Evolutionary conservation across 2,888 invertebrate species (phyloP).

Genomic region (Branchellion lobata): DNA sequence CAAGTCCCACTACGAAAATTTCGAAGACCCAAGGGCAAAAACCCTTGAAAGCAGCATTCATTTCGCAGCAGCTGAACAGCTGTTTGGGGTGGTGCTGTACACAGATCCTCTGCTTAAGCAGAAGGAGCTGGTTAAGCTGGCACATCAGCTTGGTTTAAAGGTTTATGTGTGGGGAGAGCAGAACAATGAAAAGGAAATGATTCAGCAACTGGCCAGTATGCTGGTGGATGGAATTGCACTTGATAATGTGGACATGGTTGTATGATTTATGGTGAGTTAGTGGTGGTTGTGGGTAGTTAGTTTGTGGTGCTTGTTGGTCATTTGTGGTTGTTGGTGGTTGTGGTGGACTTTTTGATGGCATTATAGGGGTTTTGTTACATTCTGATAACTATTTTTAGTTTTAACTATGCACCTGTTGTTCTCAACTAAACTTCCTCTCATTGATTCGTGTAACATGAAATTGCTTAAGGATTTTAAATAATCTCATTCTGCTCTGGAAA

Average conservation of each 20-base stretch:
- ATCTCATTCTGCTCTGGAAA: no score
- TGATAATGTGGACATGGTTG: constrained; percentile 69
- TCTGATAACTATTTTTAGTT: no score
- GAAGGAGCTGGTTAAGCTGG: constrained; percentile 61
- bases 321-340: no score
- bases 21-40: constrained; percentile 80
- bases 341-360: no score
- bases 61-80: constrained; percentile 69
- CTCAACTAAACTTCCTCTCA: no score
- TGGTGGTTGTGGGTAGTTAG: constrained; percentile 7
- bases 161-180: constrained; percentile 98
- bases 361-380: no score
- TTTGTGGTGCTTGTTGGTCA: no score
- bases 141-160: constrained; percentile 77
- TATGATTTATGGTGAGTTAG: background rate
- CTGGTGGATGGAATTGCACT: constrained; percentile 94
- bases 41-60: constrained; percentile 79
- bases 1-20: constrained; percentile 74
- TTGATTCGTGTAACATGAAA: no score
- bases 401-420: no score
- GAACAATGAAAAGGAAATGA: constrained; percentile 82
- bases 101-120: constrained; percentile 55
- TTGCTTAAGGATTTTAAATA: no score
- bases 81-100: constrained; percentile 54
- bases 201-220: constrained; percentile 79